Percentiles rank a stretch among this genome's conserved stretches.
phyloP scores from a whole-genome alignment of 2,888 invertebrate species.

The Agonopterix heracliana region DNA sequence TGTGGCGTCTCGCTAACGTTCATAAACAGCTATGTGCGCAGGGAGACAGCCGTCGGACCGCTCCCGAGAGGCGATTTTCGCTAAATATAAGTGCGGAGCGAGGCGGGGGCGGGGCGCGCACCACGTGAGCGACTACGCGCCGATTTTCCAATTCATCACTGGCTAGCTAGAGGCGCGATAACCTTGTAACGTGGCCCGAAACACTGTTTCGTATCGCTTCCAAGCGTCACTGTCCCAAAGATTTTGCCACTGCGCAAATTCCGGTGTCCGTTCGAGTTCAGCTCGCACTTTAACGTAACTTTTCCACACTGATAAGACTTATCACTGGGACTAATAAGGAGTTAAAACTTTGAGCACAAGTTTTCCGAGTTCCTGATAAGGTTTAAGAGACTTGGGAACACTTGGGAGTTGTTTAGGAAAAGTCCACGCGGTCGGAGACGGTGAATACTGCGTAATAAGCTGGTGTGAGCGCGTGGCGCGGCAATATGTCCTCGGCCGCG shows the following conservation, averaged over 20 bases:
- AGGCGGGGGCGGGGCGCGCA: slow-evolving; percentile 64
- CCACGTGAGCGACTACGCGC: slow-evolving; percentile 76
- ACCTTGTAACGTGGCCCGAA: slow-evolving; percentile 72
- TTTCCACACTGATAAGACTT: slow-evolving; percentile 64
- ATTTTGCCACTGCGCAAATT: slow-evolving; percentile 43
- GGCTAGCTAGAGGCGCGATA: slow-evolving; percentile 69
- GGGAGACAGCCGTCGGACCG: slow-evolving; percentile 60
- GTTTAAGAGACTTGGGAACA: slow-evolving; percentile 18
- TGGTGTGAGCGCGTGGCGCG: slow-evolving; percentile 45
- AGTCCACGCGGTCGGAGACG: slow-evolving; percentile 66
- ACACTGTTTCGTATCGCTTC: slow-evolving; percentile 51
- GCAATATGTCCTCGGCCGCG: slow-evolving; percentile 56
- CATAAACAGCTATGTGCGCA: slow-evolving; percentile 64
- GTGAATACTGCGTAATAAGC: slow-evolving; percentile 70
- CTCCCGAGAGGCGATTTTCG: slow-evolving; percentile 74
- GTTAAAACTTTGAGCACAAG: slow-evolving; percentile 16
- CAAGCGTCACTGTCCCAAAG: slow-evolving; percentile 47
- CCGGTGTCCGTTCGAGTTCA: slow-evolving; percentile 43
- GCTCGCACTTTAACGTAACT: slow-evolving; percentile 51
- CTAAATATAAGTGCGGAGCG: slow-evolving; percentile 71
- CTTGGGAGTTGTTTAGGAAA: slow-evolving; percentile 31
- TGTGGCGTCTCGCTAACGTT: slow-evolving; percentile 69
- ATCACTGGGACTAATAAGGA: slow-evolving; percentile 42
- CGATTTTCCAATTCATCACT: slow-evolving; percentile 76
- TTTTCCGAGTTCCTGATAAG: slow-evolving; percentile 18